Conservation (phyloP, 2,888 invertebrate genomes). For the Trissolcus brochymenae region DNA sequence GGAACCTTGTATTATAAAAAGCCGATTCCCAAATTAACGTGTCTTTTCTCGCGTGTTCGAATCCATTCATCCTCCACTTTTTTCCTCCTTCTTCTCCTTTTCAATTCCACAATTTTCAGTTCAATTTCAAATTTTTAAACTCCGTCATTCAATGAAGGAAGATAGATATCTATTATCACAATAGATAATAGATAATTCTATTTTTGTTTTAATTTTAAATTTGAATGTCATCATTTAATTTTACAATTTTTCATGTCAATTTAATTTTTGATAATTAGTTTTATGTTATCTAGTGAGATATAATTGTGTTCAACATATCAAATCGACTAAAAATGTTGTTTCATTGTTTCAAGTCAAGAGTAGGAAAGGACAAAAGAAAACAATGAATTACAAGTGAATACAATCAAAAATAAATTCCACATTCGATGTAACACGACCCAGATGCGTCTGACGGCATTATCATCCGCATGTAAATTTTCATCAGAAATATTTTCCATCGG, state of each 20-base stretch:
- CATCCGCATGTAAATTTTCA: slow-evolving; percentile 7
- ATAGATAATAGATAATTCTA: too few species aligned
- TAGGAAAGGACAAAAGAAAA: background rate
- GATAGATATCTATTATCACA: too few species aligned
- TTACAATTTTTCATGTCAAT: too few species aligned
- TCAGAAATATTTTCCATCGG: slow-evolving; percentile 16
- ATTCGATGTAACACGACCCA: slow-evolving; percentile 16
- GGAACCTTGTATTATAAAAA: slow-evolving; percentile 43
- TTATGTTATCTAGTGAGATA: too few species aligned
- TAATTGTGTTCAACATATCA: too few species aligned
- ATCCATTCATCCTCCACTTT: slow-evolving; percentile 1
- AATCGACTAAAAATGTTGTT: too few species aligned
- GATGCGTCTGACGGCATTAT: slow-evolving; percentile 27
- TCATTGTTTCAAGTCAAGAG: background rate
- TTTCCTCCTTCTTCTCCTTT: background rate
- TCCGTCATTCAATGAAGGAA: background rate
- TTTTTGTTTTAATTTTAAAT: too few species aligned
- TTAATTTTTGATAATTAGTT: too few species aligned
- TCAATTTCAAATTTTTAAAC: background rate
- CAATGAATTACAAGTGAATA: slow-evolving; percentile 19
- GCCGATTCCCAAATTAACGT: slow-evolving; percentile 18
- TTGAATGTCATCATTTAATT: too few species aligned
- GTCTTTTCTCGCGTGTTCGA: background rate
- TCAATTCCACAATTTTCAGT: background rate
- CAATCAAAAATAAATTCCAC: slow-evolving; percentile 30